Percentiles rank a stretch among this genome's conserved stretches.
phyloP scores from a whole-genome alignment of 35 echinoderm and acorn worm genomes.

The Lytechinus variegatus region DNA sequence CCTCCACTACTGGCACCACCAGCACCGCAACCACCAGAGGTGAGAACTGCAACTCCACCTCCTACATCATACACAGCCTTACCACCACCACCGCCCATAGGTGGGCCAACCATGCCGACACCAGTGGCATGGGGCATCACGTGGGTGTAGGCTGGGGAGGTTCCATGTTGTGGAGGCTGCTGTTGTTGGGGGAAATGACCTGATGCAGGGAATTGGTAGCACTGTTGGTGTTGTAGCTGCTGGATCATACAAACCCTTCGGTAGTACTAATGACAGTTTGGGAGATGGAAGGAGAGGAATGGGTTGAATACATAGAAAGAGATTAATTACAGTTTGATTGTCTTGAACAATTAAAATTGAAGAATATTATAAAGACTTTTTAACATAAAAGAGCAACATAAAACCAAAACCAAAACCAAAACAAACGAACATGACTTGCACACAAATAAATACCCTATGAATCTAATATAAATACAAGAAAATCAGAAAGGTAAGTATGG shows the following conservation, averaged over 20 bases:
- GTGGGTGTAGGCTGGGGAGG: neutral
- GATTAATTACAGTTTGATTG: neutral
- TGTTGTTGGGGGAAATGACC: neutral
- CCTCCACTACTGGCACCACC: neutral
- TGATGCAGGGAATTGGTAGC: constrained; percentile 29
- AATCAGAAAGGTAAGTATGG: too few species aligned
- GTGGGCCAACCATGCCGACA: neutral
- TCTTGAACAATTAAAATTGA: too few species aligned
- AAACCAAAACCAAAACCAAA: too few species aligned
- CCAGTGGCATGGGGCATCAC: constrained; percentile 13
- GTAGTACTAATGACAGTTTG: neutral
- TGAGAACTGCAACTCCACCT: neutral
- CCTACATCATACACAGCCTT: constrained; percentile 23
- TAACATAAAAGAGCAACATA: too few species aligned
- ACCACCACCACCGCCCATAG: neutral
- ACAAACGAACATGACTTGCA: too few species aligned
- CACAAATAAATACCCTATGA: too few species aligned
- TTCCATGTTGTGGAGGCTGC: neutral
- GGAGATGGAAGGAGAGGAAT: neutral
- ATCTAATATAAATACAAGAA: too few species aligned
- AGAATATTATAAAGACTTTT: too few species aligned
- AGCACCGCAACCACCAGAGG: neutral
- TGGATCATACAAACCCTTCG: constrained; percentile 31
- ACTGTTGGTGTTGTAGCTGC: constrained; percentile 34
- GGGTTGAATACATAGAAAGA: neutral